Conservation (phyloP, 2,113 vertebrate species). For the Pterocles burchelli region DNA sequence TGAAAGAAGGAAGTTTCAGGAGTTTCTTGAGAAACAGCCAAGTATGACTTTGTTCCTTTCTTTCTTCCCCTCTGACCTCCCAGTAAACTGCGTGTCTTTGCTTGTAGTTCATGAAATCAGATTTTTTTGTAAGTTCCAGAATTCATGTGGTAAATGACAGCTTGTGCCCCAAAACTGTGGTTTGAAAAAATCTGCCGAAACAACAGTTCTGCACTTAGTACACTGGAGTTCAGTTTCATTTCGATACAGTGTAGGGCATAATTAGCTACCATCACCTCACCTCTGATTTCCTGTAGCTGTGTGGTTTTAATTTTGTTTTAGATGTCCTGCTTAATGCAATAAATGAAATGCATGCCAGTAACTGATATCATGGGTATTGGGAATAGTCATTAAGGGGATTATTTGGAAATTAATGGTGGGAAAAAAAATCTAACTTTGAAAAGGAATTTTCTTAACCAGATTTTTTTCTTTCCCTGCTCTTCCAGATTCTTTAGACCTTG, state of each 20-base stretch:
- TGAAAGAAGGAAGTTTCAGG: slow-evolving; percentile 96
- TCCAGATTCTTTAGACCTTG: slow-evolving; percentile 90
- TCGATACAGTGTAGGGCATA: not conserved
- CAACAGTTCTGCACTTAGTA: not conserved
- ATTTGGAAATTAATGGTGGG: not conserved
- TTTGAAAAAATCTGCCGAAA: not conserved
- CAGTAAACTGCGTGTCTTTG: slow-evolving; percentile 17
- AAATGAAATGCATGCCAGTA: slow-evolving; percentile 15
- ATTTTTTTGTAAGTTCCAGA: not conserved
- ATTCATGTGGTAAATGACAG: not conserved
- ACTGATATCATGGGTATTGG: not conserved
- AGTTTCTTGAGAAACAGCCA: slow-evolving; percentile 91
- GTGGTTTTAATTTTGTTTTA: not conserved
- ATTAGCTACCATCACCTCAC: not conserved
- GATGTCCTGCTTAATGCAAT: slow-evolving; percentile 2
- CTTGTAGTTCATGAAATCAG: not conserved
- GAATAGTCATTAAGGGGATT: not conserved
- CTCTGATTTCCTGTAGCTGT: not conserved
- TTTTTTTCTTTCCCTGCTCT: not conserved
- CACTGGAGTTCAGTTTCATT: not conserved
- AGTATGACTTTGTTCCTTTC: slow-evolving; percentile 80
- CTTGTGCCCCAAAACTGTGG: not conserved
- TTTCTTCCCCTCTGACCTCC: slow-evolving; percentile 49
- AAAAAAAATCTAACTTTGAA: not conserved
- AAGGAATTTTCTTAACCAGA: not conserved